Percentiles rank a stretch among this genome's conserved stretches.
Evolutionary conservation across 1,140 invertebrate genomes (phyloP).

Genomic region (Pachypsylla venusta): DNA sequence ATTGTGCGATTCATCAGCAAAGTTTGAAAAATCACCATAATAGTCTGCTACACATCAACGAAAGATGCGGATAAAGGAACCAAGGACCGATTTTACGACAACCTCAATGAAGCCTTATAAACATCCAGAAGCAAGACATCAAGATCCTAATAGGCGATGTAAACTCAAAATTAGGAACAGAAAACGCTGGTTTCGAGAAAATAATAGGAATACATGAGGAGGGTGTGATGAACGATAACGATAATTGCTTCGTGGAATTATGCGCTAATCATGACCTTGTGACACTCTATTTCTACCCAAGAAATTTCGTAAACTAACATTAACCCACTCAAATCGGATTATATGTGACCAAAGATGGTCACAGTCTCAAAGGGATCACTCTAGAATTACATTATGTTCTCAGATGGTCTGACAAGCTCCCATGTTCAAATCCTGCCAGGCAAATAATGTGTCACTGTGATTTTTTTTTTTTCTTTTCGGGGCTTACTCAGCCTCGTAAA

Average conservation of each 20-base stretch:
- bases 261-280: background rate
- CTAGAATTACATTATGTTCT: no score
- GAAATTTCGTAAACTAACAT: no score
- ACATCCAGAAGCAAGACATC: background rate
- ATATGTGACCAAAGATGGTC: no score
- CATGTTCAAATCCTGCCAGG: no score
- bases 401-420: no score
- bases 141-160: background rate
- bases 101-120: background rate
- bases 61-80: background rate
- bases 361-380: no score
- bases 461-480: no score
- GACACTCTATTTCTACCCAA: constrained; percentile 19
- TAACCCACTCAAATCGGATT: no score
- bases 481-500: no score
- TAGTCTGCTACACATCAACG: constrained; percentile 6
- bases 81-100: constrained; percentile 3
- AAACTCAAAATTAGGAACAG: constrained; percentile 13
- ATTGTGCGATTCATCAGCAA: constrained; percentile 7
- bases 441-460: no score
- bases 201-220: constrained; percentile 10
- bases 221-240: constrained; percentile 19
- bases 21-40: background rate
- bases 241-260: constrained; percentile 15
- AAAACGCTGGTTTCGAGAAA: constrained; percentile 4